Base-by-base conservation (phyloP, 2,888 invertebrate genomes). In the Drosophila meridionalis region DNA sequence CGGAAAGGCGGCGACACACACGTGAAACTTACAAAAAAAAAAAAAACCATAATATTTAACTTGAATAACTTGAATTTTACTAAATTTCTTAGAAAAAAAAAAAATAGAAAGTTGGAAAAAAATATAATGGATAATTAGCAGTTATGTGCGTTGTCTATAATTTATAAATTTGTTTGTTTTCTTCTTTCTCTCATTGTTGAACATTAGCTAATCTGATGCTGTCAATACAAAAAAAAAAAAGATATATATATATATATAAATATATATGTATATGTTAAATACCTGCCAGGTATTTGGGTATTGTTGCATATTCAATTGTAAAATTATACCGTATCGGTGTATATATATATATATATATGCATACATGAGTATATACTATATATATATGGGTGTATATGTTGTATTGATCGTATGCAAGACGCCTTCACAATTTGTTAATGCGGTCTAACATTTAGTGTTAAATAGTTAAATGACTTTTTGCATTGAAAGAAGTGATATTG, bases 71-170 rank as follows among this genome's bases (percentile, higher is more conserved):
- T 78, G 64, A 80, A 78, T 78, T 78, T 78, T 56, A 76, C 78
- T 78, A 78, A 78, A 80, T 78, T 78, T 76, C 60, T 68, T 71
- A 55, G 50, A 56, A 57, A 63, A 73, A 72, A 73, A 20, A 60
- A 52, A 40, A 11, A 61, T 69, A 48, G 48, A 60, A 63, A 73
- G 48, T 53, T 53, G 61, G 52, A 40, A 36, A 57, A 50, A 56
- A 48, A 57, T 56, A 48, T 59, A 60, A 38, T 52, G 53, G 50
- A 38, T 61, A 65, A 20, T 80, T 63, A 63, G 76, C 80, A 80
- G 65, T 76, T 76, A 76, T 80, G 80, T 78, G 78, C 78, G 80
- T 78, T 78, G 65, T 76, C 65, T 78, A 80, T 57, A 75, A 68
- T 71, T 75, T 64, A 67, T 78, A 59, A 76, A 73, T 73, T 72